Base-by-base conservation (phyloP, 2,888 invertebrate genomes). In the Andrena praecox region DNA sequence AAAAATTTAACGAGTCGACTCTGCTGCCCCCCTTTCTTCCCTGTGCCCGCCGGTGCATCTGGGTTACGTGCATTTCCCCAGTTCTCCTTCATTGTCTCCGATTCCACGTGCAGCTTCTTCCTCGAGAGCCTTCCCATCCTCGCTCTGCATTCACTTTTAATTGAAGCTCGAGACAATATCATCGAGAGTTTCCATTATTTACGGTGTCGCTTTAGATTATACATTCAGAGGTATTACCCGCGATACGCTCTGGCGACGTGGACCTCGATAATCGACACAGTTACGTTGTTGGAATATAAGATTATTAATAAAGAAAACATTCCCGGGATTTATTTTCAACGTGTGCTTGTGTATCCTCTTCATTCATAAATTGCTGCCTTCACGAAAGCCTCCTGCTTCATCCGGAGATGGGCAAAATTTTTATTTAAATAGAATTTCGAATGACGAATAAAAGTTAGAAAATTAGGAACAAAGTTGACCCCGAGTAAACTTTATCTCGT, bases 141-240 rank as follows among this genome's bases (percentile, higher is more conserved):
- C 16, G n/a, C 29, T 73, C 33, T 10, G n/a, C 27, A 27, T 68
- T 76, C 76, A 56, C 69, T 79, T 69, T 75, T 69, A 64, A 75
- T 52, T 76, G 56, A 62, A 50, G 16, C 8, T 27, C 52, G 54
- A 31, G 31, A 67, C 52, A 59, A 50, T 54, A 35, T 62, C 48
- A 62, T 63, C 42, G 33, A 50, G 42, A 12, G 50, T 48, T 59
- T 59, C 27, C 42, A 3, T 48, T 48, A 35, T n/a, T 56, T 31
- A 56, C 20, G 1, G 24, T n/a, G 12, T 62, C 12, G 2, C 56
- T n/a, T 24, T 42, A 16, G 64, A 48, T 27, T 27, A 27, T 42
- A 42, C 52, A 8, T n/a, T 62, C 24, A 27, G 6, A 35, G 33
- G 24, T 27, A 12, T 33, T 50, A 24, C 35, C 20, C 24, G 6